Base-by-base conservation (phyloP, 64 coral and sea anemone species). In the Platygyra sinensis region DNA sequence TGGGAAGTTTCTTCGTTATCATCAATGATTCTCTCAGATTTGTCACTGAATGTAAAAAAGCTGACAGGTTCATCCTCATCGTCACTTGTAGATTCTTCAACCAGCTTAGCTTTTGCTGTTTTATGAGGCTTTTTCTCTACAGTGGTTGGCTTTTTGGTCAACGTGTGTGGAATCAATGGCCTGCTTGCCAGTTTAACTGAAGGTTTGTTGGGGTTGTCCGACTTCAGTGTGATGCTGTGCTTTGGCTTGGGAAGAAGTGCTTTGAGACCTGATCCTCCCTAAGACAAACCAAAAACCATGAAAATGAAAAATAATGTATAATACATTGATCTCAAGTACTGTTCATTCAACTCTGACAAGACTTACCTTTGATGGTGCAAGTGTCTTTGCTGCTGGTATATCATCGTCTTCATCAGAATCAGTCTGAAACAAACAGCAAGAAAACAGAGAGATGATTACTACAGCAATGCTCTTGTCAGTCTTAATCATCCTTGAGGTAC, bases 211-310 rank as follows among this genome's bases (percentile, higher is more conserved):
- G 94, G 97, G 62, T 99, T 99, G 49, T 78, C 64, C 27, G 78
- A 52, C 52, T 83, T 99, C 6, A 90, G 51, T 52, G 94, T 95
- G 75, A 99, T 72, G 51, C 97, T 99, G 55, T 99, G 97, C 62
- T 88, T 99, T 29, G 97, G 97, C 85, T 99, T 99, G 30, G 97
- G 97, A 50, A 99, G 84, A 8, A 99, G 89, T 60, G 91, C 83
- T 67, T 91, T 93, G 15, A 99, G 86, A 24, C 94, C 94, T 30
- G 97, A 99, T 11, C 95, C 95, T 88, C 19, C 75, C 95, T 96
- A 71, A 62, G 42, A 79, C 86, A 71, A 71, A 72, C 77, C 13
- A 64, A 60, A 78, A 50, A 0, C n/a, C 42, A 46, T 36, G 33
- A 36, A 86, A 38, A 1, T 65, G 22, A 14, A 2, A 71, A 10